Conservation (phyloP, 2,888 invertebrate genomes). For the Drosophila picticornis region DNA sequence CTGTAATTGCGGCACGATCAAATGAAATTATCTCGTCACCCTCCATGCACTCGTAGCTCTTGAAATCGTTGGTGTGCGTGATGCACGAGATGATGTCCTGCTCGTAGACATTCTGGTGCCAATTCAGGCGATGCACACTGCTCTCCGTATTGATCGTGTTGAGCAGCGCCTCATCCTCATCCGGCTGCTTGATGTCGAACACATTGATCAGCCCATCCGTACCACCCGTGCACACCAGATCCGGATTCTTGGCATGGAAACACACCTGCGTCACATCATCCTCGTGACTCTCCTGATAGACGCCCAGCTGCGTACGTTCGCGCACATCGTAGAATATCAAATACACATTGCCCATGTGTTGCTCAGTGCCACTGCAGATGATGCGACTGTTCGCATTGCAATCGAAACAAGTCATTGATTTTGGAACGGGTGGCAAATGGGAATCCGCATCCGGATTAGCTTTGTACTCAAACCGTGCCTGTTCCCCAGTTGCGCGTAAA, state of each 20-base stretch:
- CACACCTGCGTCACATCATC: slow-evolving; percentile 92
- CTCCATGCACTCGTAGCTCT: slow-evolving; percentile 89
- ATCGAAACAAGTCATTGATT: slow-evolving; percentile 90
- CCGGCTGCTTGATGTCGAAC: slow-evolving; percentile 90
- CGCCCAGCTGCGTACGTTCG: slow-evolving; percentile 88
- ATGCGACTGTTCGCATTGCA: slow-evolving; percentile 89
- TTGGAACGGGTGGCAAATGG: slow-evolving; percentile 75
- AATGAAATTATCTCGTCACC: slow-evolving; percentile 88
- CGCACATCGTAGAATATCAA: slow-evolving; percentile 93
- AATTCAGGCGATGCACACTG: slow-evolving; percentile 89
- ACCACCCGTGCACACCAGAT: slow-evolving; percentile 91
- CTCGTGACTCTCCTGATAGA: slow-evolving; percentile 93
- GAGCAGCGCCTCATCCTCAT: slow-evolving; percentile 92
- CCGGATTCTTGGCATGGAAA: slow-evolving; percentile 90
- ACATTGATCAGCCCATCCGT: slow-evolving; percentile 94
- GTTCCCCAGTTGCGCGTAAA: slow-evolving; percentile 85
- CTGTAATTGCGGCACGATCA: slow-evolving; percentile 87
- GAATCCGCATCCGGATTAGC: slow-evolving; percentile 57
- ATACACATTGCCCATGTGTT: slow-evolving; percentile 89
- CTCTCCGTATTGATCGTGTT: slow-evolving; percentile 92
- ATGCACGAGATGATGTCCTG: slow-evolving; percentile 88
- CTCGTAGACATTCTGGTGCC: slow-evolving; percentile 85
- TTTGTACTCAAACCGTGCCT: slow-evolving; percentile 79
- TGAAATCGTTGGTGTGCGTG: slow-evolving; percentile 90
- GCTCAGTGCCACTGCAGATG: slow-evolving; percentile 91